phyloP scores from a whole-genome alignment of 2,888 invertebrate species.

The Tenthredo distinguenda region DNA sequence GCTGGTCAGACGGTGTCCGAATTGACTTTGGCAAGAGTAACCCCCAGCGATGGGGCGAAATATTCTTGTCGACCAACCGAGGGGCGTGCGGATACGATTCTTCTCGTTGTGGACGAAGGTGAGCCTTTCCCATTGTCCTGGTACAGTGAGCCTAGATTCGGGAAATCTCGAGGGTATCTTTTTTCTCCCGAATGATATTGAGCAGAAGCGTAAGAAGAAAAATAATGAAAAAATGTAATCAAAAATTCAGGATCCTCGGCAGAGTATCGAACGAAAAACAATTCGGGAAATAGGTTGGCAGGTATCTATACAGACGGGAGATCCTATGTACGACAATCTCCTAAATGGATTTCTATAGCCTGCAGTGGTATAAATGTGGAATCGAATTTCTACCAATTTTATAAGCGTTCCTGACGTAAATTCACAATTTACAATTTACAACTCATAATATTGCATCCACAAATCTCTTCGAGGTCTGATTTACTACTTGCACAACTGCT shows the following conservation, averaged over 20 bases:
- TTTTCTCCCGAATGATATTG: conserved; percentile 28
- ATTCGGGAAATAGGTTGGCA: conserved; percentile 5
- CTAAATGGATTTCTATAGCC: conserved; percentile 12
- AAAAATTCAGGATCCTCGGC: conserved; percentile 37
- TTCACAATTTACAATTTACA: conserved; percentile 46
- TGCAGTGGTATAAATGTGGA: conserved; percentile 4
- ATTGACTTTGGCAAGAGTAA: conserved; percentile 82
- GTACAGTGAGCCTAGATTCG: conserved; percentile 53
- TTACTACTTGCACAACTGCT: conserved; percentile 44
- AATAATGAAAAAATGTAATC: conserved; percentile 7
- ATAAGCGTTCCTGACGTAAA: neutral
- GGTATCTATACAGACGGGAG: neutral
- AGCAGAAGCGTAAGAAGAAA: neutral
- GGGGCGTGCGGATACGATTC: conserved; percentile 81
- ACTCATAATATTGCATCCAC: conserved; percentile 33
- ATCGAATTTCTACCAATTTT: conserved; percentile 1
- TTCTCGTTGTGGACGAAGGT: conserved; percentile 84
- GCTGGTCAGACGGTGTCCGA: conserved; percentile 81
- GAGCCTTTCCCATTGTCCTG: conserved; percentile 61
- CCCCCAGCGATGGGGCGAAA: conserved; percentile 80
- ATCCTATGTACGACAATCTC: conserved; percentile 2
- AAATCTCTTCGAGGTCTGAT: conserved; percentile 40
- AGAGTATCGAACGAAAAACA: conserved; percentile 24
- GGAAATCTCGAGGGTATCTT: conserved; percentile 25
- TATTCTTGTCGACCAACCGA: conserved; percentile 85